Percentiles rank a stretch among this genome's conserved stretches.
phyloP scores from a whole-genome alignment of 2,888 invertebrate genomes.

The Athripsodes cinereus region DNA sequence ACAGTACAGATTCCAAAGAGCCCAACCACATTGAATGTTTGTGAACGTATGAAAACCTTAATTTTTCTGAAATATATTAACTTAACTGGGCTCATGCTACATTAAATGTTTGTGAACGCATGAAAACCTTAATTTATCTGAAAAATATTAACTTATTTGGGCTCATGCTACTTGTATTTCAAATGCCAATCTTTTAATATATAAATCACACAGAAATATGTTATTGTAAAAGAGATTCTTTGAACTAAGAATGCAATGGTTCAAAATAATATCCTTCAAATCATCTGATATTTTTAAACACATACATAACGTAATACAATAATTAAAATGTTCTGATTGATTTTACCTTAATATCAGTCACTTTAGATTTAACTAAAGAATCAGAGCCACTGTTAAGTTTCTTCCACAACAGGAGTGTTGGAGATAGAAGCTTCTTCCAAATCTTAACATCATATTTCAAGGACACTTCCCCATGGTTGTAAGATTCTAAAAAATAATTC shows the following conservation, averaged over 20 bases:
- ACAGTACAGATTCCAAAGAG: no score
- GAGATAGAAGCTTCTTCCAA: constrained; percentile 32
- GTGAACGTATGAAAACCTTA: no score
- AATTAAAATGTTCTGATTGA: no score
- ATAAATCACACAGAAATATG: background rate
- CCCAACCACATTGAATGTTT: background rate
- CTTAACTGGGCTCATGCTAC: no score
- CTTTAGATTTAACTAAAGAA: constrained; percentile 23
- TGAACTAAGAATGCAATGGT: background rate
- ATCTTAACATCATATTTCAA: constrained; percentile 16
- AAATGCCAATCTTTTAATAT: background rate
- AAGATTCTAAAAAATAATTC: constrained; percentile 22
- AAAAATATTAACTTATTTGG: no score
- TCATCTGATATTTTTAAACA: background rate
- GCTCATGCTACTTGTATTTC: background rate
- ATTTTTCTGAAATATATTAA: no score
- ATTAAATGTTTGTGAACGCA: no score
- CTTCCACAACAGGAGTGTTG: constrained; percentile 77
- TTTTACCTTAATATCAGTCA: constrained; percentile 20
- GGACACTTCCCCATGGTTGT: constrained; percentile 14
- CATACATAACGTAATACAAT: background rate
- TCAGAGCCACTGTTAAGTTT: constrained; percentile 56
- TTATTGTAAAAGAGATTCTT: background rate
- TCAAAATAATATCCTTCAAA: background rate
- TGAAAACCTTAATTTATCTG: no score